Evolutionary conservation across 2,113 vertebrate genomes (phyloP), one percentile per base, ranked within the genome.

Genomic region (Odocoileus hemionus): DNA sequence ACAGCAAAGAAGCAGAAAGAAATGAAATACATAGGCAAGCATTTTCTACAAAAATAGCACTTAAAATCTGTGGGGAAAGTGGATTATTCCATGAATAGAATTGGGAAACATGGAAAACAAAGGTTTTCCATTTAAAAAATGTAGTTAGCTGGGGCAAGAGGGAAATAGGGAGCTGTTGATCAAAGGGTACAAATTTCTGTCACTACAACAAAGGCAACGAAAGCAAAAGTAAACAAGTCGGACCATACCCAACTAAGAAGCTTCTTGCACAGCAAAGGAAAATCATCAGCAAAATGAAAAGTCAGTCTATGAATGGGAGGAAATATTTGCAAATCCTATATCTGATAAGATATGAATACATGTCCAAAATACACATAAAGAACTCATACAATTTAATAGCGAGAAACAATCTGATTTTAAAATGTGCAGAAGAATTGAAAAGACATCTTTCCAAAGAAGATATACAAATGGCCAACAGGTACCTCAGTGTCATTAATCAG

Each of bases 21-120:
- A 94, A 58, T 78, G 60, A 96, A 39, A 52, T 52, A 80, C 50
- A 74, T 64, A 89, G 87, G 70, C 88, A 95, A 82, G 78, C 58
- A 91, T 95, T 97, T 97, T 96, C n/a, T 91, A 61, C 47, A 88
- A 85, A 96, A 80, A 11, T 82, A 67, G 47, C 89, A 91, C 82
- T 96, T 33, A 95, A 97, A 95, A 89, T 95, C 83, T 89, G 50
- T 79, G 83, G 61, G 45, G n/a, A 86, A 97, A 79, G 36, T 74
- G 36, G 87, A 93, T 96, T 94, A 89, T 90, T 94, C 58, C 91
- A 30, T 86, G 70, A 93, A 33, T 64, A 94, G 52, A 87, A 96
- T 30, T 94, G 36, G 86, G 54, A 86, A 96, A 54, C 84, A 91
- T 55, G 87, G 61, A 88, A 95, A 43, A 83, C 52, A 86, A 87